Conservation (phyloP, 2,113 vertebrate genomes). For the Camelus bactrianus region DNA sequence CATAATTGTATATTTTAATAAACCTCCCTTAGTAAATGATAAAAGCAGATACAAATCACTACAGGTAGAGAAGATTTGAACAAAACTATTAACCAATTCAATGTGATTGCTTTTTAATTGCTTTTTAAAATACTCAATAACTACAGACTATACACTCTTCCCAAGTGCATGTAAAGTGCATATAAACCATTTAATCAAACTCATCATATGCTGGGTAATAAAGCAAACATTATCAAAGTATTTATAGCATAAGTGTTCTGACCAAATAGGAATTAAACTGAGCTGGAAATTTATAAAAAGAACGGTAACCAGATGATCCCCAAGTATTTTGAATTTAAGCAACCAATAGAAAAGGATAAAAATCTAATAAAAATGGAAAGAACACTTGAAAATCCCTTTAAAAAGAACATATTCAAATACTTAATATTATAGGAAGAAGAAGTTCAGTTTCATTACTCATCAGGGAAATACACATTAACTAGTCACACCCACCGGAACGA, state of each 20-base stretch:
- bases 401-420: not conserved
- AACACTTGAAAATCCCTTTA: not conserved
- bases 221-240: not conserved
- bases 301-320: not conserved
- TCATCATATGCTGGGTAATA: not conserved
- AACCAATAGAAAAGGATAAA: conserved; percentile 3
- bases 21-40: not conserved
- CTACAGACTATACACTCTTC: not conserved
- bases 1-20: not conserved
- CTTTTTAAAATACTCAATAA: not conserved
- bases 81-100: not conserved
- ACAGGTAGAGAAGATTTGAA: not conserved
- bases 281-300: not conserved
- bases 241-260: not conserved
- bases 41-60: not conserved
- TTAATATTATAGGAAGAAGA: not conserved
- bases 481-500: not conserved
- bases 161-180: not conserved
- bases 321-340: not conserved
- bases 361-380: not conserved
- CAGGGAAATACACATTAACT: not conserved
- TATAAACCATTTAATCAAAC: not conserved
- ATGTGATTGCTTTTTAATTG: not conserved
- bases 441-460: not conserved
- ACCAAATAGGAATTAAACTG: not conserved